Evolutionary conservation across 2,797 vertebrate genomes (phyloP).

Genomic region (Pempheris klunzingeri): DNA sequence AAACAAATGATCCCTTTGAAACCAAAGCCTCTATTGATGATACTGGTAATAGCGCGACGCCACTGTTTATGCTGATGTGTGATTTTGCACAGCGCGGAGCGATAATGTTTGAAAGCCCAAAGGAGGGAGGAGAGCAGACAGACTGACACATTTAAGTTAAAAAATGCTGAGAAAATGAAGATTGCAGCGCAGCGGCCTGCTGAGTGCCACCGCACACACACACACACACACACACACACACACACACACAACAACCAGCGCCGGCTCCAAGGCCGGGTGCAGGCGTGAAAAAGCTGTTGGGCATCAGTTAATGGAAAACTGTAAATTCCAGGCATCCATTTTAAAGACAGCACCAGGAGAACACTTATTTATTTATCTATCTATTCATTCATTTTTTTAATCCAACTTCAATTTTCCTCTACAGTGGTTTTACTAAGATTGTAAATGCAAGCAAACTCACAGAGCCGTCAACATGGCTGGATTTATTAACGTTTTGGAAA

Average conservation of each 20-base stretch:
- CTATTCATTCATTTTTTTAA: slow-evolving; percentile 84
- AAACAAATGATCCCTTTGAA: slow-evolving; percentile 73
- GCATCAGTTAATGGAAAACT: slow-evolving; percentile 87
- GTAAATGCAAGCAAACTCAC: slow-evolving; percentile 85
- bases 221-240: slow-evolving; percentile 35
- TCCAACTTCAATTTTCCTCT: slow-evolving; percentile 89
- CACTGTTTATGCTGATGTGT: slow-evolving; percentile 74
- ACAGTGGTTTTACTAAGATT: slow-evolving; percentile 88
- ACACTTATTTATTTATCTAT: slow-evolving; percentile 87
- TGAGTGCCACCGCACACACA: slow-evolving; percentile 48
- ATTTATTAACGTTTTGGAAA: slow-evolving; percentile 84
- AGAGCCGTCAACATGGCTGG: slow-evolving; percentile 80
- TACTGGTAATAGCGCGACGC: slow-evolving; percentile 61
- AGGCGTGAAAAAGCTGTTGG: slow-evolving; percentile 79
- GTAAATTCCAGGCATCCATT: slow-evolving; percentile 85
- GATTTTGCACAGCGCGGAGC: slow-evolving; percentile 59
- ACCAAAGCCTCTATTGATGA: slow-evolving; percentile 67
- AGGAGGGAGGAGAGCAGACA: slow-evolving; percentile 47
- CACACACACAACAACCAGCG: slow-evolving; percentile 26
- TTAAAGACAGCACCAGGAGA: slow-evolving; percentile 84
- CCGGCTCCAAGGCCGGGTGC: slow-evolving; percentile 64
- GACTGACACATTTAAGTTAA: slow-evolving; percentile 68
- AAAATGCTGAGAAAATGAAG: slow-evolving; percentile 68
- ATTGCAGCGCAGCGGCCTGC: slow-evolving; percentile 53
- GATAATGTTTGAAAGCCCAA: slow-evolving; percentile 74